Evolutionary conservation across 2,113 vertebrate species (phyloP).

Genomic region (Lanius ludovicianus): DNA sequence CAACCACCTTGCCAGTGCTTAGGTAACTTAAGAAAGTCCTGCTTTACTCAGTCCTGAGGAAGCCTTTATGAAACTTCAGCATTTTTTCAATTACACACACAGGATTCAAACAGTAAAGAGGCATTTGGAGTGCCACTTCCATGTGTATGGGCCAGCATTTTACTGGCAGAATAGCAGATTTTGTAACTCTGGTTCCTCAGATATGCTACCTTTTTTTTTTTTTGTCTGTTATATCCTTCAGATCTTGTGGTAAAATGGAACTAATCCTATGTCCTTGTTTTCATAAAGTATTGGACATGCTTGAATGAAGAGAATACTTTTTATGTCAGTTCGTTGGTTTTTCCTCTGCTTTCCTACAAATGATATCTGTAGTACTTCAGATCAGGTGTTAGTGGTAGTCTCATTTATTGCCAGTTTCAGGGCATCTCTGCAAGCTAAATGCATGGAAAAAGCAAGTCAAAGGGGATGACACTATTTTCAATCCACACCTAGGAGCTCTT

Average conservation of each 20-base stretch:
- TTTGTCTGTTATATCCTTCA: not conserved
- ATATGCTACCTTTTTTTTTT: not conserved
- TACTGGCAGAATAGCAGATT: not conserved
- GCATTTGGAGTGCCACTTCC: not conserved
- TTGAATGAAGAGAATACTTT: not conserved
- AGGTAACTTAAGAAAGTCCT: not conserved
- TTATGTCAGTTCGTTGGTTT: not conserved
- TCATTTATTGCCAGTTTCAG: not conserved
- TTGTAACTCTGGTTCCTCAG: not conserved
- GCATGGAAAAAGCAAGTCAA: not conserved
- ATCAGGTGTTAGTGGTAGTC: not conserved
- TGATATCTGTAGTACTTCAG: not conserved
- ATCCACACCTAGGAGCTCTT: not conserved
- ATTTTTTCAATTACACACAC: accelerated
- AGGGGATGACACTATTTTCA: not conserved
- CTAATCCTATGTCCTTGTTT: not conserved
- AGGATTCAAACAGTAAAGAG: not conserved
- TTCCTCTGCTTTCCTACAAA: not conserved
- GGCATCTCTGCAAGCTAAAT: not conserved
- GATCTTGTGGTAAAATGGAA: not conserved
- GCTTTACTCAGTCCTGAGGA: not conserved
- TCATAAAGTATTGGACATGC: not conserved
- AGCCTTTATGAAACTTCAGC: not conserved
- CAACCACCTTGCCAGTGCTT: not conserved
- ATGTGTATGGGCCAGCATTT: not conserved